A percentile compares a stretch with the other conserved stretches of the same genome.
Conservation (phyloP, 2,797 vertebrate genomes). For the Macropodus opercularis region DNA sequence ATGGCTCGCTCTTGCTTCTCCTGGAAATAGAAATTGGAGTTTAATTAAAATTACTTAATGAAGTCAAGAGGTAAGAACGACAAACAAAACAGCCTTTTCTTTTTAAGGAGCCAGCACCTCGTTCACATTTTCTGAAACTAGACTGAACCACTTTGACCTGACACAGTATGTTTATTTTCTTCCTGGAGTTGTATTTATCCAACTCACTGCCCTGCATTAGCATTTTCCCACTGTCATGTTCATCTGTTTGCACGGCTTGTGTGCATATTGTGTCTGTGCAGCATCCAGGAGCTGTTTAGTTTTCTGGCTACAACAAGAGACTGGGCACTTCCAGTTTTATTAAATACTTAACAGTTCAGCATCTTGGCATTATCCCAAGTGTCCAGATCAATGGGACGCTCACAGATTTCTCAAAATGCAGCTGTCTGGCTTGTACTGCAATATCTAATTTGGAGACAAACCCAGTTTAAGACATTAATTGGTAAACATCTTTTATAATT, state of each 20-base stretch:
- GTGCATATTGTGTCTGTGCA: not conserved
- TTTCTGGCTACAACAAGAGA: constrained; percentile 5
- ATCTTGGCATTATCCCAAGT: not conserved
- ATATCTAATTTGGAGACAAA: no score
- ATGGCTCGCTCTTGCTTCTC: constrained; percentile 89
- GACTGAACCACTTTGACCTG: not conserved
- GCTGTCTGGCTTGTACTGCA: no score
- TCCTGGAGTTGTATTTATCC: not conserved
- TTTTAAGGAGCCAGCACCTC: no score
- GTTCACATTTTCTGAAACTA: not conserved
- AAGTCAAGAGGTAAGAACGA: not conserved
- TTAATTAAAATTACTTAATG: not conserved
- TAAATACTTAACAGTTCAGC: not conserved
- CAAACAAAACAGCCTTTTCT: no score
- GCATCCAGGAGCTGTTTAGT: constrained; percentile 13
- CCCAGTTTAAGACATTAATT: no score
- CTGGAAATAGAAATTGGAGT: constrained; percentile 56
- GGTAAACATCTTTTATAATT: no score
- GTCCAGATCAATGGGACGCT: not conserved
- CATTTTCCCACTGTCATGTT: not conserved
- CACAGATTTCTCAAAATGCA: not conserved
- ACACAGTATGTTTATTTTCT: not conserved
- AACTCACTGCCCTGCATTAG: not conserved
- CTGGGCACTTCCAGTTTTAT: not conserved
- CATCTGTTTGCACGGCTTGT: constrained; percentile 12